A percentile compares a stretch with the other conserved stretches of the same genome.
These are phyloP conservation scores for Cathartes aura DNA, from an alignment of 2,113 vertebrate genomes.

Conservation along the genomic window DNA sequence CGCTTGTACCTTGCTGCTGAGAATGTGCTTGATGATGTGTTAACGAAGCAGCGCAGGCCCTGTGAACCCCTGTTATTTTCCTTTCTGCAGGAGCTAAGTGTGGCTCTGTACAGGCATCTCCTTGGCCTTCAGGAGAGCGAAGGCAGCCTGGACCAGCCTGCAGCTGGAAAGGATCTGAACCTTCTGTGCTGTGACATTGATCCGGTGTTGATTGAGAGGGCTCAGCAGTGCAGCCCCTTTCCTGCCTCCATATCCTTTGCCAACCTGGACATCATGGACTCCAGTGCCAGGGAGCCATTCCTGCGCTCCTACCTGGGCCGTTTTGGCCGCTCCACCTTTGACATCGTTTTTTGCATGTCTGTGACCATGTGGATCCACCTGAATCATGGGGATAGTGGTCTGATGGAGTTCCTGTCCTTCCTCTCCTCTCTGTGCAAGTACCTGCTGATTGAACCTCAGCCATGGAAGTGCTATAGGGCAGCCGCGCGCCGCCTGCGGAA, in stretches of 20 bases:
- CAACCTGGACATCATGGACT: conserved; percentile 85
- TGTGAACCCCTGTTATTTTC: not conserved
- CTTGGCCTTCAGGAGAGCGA: conserved; percentile 42
- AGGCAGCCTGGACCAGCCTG: not conserved
- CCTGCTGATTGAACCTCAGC: conserved; percentile 91
- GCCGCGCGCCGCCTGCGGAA: conserved; percentile 89
- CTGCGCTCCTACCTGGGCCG: conserved; percentile 77
- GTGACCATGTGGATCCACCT: conserved; percentile 98
- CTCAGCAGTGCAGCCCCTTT: conserved; percentile 82
- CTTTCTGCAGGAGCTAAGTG: conserved; percentile 86
- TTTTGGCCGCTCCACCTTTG: conserved; percentile 79
- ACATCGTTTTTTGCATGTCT: conserved; percentile 89
- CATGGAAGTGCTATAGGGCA: conserved; percentile 92
- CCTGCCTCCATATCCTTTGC: conserved; percentile 83
- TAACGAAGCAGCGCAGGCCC: not conserved
- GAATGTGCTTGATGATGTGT: not conserved
- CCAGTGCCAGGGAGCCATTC: conserved; percentile 26
- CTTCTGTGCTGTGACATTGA: conserved; percentile 93
- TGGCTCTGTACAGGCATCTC: conserved; percentile 88
- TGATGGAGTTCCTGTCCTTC: conserved; percentile 81
- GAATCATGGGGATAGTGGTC: conserved; percentile 86
- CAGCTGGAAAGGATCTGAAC: conserved; percentile 49
- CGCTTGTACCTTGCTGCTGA: too few species aligned
- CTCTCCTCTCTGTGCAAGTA: conserved; percentile 81
- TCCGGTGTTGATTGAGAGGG: conserved; percentile 80